Evolutionary conservation across 2,113 vertebrate genomes (phyloP).

Genomic region (Chloropsis cyanopogon): DNA sequence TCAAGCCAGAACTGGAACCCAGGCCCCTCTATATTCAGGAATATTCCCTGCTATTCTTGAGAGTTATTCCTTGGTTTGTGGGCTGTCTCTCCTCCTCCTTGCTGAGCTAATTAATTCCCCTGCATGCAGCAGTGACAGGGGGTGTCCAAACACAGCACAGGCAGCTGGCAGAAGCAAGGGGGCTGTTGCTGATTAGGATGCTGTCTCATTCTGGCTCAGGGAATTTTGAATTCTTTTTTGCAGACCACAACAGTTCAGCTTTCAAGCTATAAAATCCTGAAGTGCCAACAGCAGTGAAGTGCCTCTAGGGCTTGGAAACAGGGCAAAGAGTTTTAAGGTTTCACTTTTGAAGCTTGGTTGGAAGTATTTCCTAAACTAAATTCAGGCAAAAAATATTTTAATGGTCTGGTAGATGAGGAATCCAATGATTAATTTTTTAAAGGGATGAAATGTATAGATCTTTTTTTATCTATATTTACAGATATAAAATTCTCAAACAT

Average conservation of each 20-base stretch:
- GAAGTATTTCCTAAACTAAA: not conserved
- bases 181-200: not conserved
- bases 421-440: not conserved
- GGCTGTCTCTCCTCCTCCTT: not conserved
- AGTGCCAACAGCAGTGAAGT: not conserved
- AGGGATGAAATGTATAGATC: not conserved
- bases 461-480: not conserved
- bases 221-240: not conserved
- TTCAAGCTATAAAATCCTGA: not conserved
- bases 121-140: not conserved
- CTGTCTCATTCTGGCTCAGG: not conserved
- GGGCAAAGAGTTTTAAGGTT: not conserved
- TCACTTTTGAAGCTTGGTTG: not conserved
- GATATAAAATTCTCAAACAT: not conserved
- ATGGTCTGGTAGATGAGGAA: not conserved
- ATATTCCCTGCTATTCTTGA: not conserved
- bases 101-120: not conserved
- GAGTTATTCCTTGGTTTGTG: not conserved
- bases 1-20: not conserved
- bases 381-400: not conserved
- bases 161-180: not conserved
- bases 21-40: not conserved
- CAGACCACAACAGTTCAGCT: not conserved
- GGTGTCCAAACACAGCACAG: not conserved
- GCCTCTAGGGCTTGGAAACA: not conserved